Percentiles rank a stretch among this genome's conserved stretches.
Conservation (phyloP, 1,140 invertebrate species). For the Ceratina australensis region DNA sequence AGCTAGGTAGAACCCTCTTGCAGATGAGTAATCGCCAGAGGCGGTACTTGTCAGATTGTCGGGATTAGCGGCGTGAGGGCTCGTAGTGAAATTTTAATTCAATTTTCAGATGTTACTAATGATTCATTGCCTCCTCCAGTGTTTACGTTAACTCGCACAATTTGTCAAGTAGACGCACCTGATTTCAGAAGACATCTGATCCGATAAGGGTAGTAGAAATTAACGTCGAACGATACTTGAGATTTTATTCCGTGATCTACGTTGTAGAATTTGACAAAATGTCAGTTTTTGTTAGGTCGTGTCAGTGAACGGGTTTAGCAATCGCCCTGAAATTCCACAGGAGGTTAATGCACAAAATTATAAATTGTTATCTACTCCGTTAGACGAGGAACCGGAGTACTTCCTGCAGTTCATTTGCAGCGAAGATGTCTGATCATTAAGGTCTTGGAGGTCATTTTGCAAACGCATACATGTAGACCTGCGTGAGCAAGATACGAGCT, state of each 20-base stretch:
- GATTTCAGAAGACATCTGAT: no score
- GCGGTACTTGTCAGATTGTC: background rate
- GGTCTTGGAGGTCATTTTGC: conserved; percentile 51
- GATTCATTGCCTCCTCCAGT: no score
- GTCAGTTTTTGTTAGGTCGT: no score
- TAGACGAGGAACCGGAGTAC: conserved; percentile 37
- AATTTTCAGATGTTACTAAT: background rate
- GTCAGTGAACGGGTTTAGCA: background rate
- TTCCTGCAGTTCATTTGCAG: conserved; percentile 31
- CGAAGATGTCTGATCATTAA: conserved; percentile 34
- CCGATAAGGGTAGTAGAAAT: no score
- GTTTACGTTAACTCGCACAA: no score
- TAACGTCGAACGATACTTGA: no score
- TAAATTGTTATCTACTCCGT: conserved; percentile 34
- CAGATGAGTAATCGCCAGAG: conserved; percentile 54
- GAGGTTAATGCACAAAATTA: conserved; percentile 9
- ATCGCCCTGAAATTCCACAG: background rate
- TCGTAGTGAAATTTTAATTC: background rate
- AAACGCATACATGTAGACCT: background rate
- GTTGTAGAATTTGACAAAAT: no score
- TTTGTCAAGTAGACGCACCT: no score
- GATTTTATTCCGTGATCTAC: no score
- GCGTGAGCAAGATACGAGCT: no score
- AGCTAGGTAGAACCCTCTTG: conserved; percentile 2
- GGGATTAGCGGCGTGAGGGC: conserved; percentile 12